Evolutionary conservation across 1,140 invertebrate species (phyloP).

Genomic region (Laodelphax striatellus): DNA sequence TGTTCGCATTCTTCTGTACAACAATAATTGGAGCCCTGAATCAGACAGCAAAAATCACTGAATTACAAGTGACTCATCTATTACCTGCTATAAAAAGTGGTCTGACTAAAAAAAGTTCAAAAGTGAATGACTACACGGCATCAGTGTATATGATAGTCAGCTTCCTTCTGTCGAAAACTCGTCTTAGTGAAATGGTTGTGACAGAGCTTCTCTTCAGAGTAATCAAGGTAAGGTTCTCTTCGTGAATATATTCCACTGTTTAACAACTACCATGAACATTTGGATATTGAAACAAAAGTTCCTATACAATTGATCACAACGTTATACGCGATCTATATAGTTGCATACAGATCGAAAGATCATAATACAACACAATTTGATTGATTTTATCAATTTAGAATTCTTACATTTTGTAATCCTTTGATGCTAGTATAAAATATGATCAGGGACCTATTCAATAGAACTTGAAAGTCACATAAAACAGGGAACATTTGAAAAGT

Average conservation of each 20-base stretch:
- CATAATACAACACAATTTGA: not conserved
- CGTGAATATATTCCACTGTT: not conserved
- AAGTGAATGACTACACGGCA: slow-evolving; percentile 54
- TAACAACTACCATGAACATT: not conserved
- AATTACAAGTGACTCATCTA: slow-evolving; percentile 55
- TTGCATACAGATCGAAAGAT: not conserved
- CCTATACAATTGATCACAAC: not conserved
- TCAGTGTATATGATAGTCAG: slow-evolving; percentile 55
- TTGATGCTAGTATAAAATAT: not conserved
- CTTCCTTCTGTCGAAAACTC: slow-evolving; percentile 45
- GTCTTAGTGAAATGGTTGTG: slow-evolving; percentile 45
- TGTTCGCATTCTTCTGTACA: slow-evolving; percentile 67
- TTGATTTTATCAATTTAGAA: not conserved
- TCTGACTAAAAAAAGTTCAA: slow-evolving; percentile 50
- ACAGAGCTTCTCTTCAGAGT: slow-evolving; percentile 48
- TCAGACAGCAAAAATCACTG: slow-evolving; percentile 34
- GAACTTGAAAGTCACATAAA: no score
- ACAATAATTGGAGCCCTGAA: slow-evolving; percentile 56
- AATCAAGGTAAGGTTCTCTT: slow-evolving; percentile 29
- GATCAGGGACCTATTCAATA: not conserved
- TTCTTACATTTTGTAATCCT: not conserved
- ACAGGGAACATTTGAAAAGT: no score
- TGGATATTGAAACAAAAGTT: not conserved
- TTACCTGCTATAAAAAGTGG: slow-evolving; percentile 56
- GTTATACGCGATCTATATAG: not conserved